Conservation (phyloP, 1,140 invertebrate genomes). For the Zaprionus gabonicus region DNA sequence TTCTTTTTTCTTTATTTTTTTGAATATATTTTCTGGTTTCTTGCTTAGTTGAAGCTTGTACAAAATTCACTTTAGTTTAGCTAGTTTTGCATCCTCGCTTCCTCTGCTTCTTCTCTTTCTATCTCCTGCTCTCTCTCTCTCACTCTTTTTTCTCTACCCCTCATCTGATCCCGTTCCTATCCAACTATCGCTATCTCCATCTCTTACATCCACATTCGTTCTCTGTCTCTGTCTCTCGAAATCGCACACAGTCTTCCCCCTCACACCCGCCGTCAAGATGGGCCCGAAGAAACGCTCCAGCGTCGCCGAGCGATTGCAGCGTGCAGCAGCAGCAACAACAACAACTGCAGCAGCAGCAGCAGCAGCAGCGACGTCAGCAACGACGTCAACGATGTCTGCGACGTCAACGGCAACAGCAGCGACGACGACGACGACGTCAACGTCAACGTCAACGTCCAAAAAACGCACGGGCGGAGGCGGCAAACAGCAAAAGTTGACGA, state of each 20-base stretch:
- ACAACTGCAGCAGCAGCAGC: conserved; percentile 35
- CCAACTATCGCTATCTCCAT: conserved; percentile 5
- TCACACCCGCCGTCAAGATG: conserved; percentile 51
- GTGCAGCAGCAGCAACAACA: conserved; percentile 51
- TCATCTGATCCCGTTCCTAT: neutral
- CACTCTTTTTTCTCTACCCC: neutral
- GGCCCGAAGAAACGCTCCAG: conserved; percentile 78
- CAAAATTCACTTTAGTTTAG: conserved; percentile 8
- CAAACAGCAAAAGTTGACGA: conserved; percentile 49
- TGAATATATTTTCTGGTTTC: neutral
- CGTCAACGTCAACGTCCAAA: conserved; percentile 43
- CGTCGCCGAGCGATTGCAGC: conserved; percentile 71
- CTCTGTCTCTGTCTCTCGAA: conserved; percentile 5
- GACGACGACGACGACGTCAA: conserved; percentile 7
- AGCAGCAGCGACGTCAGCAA: neutral
- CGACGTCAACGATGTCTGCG: conserved; percentile 41
- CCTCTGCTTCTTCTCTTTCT: neutral
- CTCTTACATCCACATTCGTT: conserved; percentile 1
- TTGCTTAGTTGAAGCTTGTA: conserved; percentile 1
- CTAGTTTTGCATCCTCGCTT: neutral
- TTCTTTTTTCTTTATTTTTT: neutral
- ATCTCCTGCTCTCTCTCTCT: neutral
- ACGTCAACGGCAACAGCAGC: conserved; percentile 25
- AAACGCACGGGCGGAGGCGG: conserved; percentile 48
- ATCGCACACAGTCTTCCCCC: conserved; percentile 23